phyloP scores from a whole-genome alignment of 2,113 vertebrate genomes.

The Gadus chalcogrammus region DNA sequence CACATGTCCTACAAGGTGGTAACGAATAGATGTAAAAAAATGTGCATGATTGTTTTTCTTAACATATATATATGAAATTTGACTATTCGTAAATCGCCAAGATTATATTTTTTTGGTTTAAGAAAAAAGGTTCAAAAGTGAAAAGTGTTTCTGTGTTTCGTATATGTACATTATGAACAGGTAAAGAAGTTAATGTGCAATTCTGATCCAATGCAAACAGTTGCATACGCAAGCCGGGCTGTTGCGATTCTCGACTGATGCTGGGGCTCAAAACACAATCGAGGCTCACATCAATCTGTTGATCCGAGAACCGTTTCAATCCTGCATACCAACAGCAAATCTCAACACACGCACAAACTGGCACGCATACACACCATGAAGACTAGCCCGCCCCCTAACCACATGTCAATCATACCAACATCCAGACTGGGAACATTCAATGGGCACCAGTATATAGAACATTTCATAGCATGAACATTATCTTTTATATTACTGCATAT shows the following conservation, averaged over 20 bases:
- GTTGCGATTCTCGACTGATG: constrained; percentile 18
- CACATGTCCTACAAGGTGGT: constrained; percentile 46
- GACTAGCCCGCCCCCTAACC: too few relatives aligned
- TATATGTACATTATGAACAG: constrained; percentile 51
- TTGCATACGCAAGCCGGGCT: constrained; percentile 57
- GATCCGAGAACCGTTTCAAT: neutral
- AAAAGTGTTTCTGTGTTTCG: constrained; percentile 31
- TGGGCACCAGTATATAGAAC: too few relatives aligned
- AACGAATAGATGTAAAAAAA: constrained; percentile 51
- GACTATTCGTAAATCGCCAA: neutral
- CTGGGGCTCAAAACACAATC: neutral
- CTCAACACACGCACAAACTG: neutral
- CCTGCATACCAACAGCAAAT: neutral
- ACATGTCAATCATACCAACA: too few relatives aligned
- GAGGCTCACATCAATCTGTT: neutral
- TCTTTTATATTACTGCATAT: too few relatives aligned
- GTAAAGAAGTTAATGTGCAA: constrained; percentile 64
- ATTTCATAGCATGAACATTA: too few relatives aligned
- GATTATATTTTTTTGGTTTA: constrained; percentile 50
- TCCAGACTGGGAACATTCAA: too few relatives aligned
- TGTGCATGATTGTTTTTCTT: constrained; percentile 43
- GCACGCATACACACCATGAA: constrained; percentile 2
- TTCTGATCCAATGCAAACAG: constrained; percentile 53
- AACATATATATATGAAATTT: neutral
- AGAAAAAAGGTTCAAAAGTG: constrained; percentile 32